Evolutionary conservation across 2,888 invertebrate species (phyloP).

Genomic region (Apamea sordens): DNA sequence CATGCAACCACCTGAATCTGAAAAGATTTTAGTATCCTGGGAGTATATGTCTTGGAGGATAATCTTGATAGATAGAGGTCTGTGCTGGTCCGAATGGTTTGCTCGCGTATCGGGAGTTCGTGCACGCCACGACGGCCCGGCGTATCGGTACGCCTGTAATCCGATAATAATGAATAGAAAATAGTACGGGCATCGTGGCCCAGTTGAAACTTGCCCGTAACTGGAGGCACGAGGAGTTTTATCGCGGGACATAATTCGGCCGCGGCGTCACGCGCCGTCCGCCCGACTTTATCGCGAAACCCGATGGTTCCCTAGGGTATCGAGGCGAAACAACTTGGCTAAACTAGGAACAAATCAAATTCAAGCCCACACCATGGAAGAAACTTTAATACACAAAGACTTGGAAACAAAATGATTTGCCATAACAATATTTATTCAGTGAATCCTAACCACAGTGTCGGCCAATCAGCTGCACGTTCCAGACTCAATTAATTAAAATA

Average conservation of each 20-base stretch:
- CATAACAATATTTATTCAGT: conserved; percentile 16
- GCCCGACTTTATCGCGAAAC: conserved; percentile 79
- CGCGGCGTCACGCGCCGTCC: conserved; percentile 81
- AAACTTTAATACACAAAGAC: conserved; percentile 29
- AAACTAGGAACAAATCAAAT: conserved; percentile 64
- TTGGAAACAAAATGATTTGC: background rate
- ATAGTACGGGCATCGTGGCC: conserved; percentile 82
- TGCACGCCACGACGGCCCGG: conserved; percentile 76
- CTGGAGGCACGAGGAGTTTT: conserved; percentile 81
- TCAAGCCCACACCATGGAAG: conserved; percentile 28
- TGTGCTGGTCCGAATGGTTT: conserved; percentile 71
- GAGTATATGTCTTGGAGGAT: conserved; percentile 65
- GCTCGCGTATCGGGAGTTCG: conserved; percentile 82
- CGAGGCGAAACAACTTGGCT: conserved; percentile 72
- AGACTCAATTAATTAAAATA: conserved; percentile 42
- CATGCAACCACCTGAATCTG: conserved; percentile 52
- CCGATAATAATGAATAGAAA: conserved; percentile 87
- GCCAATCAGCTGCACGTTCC: conserved; percentile 15
- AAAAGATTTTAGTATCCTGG: conserved; percentile 61
- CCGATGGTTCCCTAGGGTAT: conserved; percentile 77
- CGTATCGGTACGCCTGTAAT: conserved; percentile 81
- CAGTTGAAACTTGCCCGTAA: conserved; percentile 79
- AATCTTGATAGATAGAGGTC: conserved; percentile 80
- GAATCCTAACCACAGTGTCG: background rate
- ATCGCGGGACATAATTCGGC: conserved; percentile 84